Percentiles rank a stretch among this genome's conserved stretches.
These are phyloP conservation scores for Microtus montanus DNA, from an alignment of 2,113 vertebrate species.

Conservation along the genomic window DNA sequence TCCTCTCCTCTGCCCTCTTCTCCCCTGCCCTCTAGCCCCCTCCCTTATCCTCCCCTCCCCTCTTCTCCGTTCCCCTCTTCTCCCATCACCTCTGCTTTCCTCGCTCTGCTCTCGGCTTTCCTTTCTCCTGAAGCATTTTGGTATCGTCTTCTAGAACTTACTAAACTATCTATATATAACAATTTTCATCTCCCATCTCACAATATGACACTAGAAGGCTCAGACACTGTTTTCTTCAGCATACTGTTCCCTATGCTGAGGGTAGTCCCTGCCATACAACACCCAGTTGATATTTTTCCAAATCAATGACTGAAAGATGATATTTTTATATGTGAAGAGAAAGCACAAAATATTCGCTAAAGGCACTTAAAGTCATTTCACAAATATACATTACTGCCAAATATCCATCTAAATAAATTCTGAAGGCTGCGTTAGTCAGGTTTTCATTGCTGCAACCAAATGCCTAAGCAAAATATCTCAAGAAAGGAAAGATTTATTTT, in stretches of 20 bases:
- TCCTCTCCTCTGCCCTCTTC: no score
- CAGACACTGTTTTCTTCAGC: neutral
- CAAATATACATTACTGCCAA: neutral
- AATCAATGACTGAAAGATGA: neutral
- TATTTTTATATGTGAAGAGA: conserved; percentile 11
- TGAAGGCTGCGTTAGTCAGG: neutral
- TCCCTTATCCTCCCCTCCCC: no score
- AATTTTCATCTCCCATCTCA: neutral
- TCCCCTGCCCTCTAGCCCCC: no score
- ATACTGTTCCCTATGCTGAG: neutral
- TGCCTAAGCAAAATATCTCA: neutral
- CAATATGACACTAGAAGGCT: neutral
- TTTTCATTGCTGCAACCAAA: neutral
- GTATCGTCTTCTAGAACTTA: neutral
- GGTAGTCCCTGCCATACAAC: neutral
- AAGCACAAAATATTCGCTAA: neutral
- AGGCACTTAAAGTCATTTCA: neutral
- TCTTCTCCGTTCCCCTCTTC: no score
- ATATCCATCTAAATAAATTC: neutral
- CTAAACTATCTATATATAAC: no score
- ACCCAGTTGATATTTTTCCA: neutral
- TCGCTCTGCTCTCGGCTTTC: neutral
- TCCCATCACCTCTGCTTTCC: neutral
- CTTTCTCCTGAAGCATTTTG: neutral
- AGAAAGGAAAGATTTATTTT: neutral